Evolutionary conservation across 2,888 invertebrate species (phyloP), one percentile per base, ranked within the genome.

Genomic region (Papilio protenor): DNA sequence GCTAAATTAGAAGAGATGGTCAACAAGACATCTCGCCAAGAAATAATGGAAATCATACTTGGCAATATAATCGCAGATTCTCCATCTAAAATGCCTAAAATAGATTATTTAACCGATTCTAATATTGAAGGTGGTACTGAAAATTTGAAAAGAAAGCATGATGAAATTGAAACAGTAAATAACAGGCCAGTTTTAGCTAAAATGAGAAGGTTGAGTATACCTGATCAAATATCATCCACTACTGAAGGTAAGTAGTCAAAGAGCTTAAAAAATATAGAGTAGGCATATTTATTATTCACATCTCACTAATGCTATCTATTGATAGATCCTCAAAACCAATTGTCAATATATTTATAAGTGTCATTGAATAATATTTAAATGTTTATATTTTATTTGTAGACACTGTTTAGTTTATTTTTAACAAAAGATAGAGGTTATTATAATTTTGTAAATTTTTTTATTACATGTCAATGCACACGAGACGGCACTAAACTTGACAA

Each of bases 31-130:
- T 94, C 95, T 0, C 84, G 93, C 16, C 91, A 93, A 83, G 90
- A 95, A 86, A 93, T 95, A 4, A 91, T 95, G 93, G 94, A 95
- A 77, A 95, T 95, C 18, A 95, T 95, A 81, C 89, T 95, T 23
- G 95, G 95, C n/a, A 90, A 86, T 49, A 84, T 85, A 18, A 81
- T 88, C 73, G 81, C 79, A 0, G 91, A 91, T 27, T 87, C 89
- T 0, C 85, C 88, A 0, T 88, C 84, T 47, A 88, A 90, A 81
- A 89, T 92, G 88, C 93, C 94, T 3, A 88, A 83, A 16, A 93
- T 94, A 79, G 92, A 92, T 77, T 92, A 92, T 73, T 90, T 90
- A 33, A 88, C 83, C 0, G 94, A 94, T 2, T 89, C 88, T 0
- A 89, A 87, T 78, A 89, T 92, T 59, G 91, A 89, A 10, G 87